Evolutionary conservation across 2,113 vertebrate species (phyloP), one percentile per base, ranked within the genome.

Genomic region (Thymallus thymallus): DNA sequence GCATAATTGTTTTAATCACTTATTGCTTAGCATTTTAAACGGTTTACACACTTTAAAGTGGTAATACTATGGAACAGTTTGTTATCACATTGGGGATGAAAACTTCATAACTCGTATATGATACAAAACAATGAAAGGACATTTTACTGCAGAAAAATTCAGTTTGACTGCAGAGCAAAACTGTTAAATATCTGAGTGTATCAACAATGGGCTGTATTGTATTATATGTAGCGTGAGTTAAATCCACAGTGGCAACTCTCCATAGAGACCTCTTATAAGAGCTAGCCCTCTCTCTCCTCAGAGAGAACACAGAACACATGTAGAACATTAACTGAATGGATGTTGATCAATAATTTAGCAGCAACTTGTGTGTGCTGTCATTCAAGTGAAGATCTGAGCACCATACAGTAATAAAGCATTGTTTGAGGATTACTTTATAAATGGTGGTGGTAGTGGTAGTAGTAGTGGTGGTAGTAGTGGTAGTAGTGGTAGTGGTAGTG

Each of bases 281-380:
- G 79, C 79, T 75, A 62, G 65, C 68, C 76, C 68, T 71, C 62
- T 46, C 76, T 24, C 76, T 83, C 86, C 82, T 86, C 48, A 64
- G 85, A 87, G 83, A 85, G 80, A 83, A 80, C 79, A 0, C 63
- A 76, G 58, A 64, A 87, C 87, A 88, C 81, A 75, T 89, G 89
- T 88, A 82, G 78, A 84, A 86, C 85, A 89, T 89, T 76, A 82
- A 73, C 75, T 71, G 81, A 71, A 83, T 78, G 86, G 88, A 80
- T 76, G 74, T 88, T 78, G 76, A 78, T 90, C 86, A 90, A 90
- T 90, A 82, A 90, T 90, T 88, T 80, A 91, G 69, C 46, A 82
- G 82, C 72, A 86, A 69, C 76, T 71, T 76, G 72, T 77, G 71
- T 80, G 82, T 84, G 82, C 79, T 85, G 75, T 81, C 76, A 75